Evolutionary conservation across 2,888 invertebrate genomes (phyloP).

Genomic region (Ptilodon capucinus): DNA sequence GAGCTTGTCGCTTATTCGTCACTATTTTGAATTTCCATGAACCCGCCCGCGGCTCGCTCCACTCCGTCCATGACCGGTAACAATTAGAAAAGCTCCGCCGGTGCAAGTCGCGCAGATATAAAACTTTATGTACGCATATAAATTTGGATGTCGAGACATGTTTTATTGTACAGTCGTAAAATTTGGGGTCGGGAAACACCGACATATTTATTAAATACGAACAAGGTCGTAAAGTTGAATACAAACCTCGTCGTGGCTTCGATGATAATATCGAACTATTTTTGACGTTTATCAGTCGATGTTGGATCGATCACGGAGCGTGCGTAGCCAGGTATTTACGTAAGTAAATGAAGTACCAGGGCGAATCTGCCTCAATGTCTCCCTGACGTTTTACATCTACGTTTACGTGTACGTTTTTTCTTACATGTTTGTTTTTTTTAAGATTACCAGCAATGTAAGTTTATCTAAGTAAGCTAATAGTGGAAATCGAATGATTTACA

Average conservation of each 20-base stretch:
- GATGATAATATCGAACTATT: conserved; percentile 72
- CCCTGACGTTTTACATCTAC: no score
- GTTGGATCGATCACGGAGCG: conserved; percentile 26
- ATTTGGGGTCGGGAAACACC: conserved; percentile 79
- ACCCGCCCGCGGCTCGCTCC: conserved; percentile 45
- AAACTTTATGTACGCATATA: conserved; percentile 82
- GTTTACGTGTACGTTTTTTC: no score
- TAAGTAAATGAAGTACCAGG: conserved; percentile 7
- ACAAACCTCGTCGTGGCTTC: conserved; percentile 74
- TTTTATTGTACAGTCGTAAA: conserved; percentile 80
- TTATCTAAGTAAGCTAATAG: no score
- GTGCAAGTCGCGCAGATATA: conserved; percentile 79
- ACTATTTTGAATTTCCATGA: conserved; percentile 54
- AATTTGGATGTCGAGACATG: conserved; percentile 82
- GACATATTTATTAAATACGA: conserved; percentile 82
- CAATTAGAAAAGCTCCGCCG: conserved; percentile 74
- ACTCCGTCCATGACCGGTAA: conserved; percentile 72
- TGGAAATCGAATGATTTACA: not conserved
- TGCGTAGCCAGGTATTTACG: conserved; percentile 7
- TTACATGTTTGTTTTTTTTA: no score
- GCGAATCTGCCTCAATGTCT: not conserved
- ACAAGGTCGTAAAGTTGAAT: conserved; percentile 77
- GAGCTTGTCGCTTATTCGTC: conserved; percentile 43
- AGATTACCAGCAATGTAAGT: no score
- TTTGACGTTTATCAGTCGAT: conserved; percentile 46